Base-by-base conservation (phyloP, 1,140 invertebrate species). In the Chrysomallon squamiferum region DNA sequence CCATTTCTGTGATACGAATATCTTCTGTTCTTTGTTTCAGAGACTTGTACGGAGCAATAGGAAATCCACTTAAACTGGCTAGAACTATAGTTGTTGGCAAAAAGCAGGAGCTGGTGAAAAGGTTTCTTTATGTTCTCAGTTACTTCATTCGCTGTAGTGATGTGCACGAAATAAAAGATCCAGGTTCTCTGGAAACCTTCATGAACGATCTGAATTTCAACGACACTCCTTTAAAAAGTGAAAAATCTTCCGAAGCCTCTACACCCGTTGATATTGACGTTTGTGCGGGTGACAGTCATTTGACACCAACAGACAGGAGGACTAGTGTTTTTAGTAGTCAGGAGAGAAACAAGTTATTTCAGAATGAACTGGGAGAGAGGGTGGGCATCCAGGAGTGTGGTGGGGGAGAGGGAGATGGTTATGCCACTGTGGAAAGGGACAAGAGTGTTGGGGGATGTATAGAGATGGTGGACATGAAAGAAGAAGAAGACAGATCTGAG, bases 111-210 rank as follows among this genome's bases (percentile, higher is more conserved):
- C 88, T 92, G 68, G 84, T 87, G 18, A 86, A 88, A 22, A 87
- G 91, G 54, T 77, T 87, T 43, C 69, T 88, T n/a, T 82, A 80
- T 59, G 70, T 88, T 18, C 83, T 95, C 3, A 93, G 92, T 0
- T 96, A 95, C 77, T 95, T 96, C 76, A 90, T 96, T 57, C 87
- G 92, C 27, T 93, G 91, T 82, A 89, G 89, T 74, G 90, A 92
- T 68, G 88, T 93, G 33, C 87, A 87, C 65, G 81, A 86, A 64
- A 87, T 81, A 60, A 60, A 75, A 3, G 75, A 78, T 25, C 30
- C 56, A 18, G 68, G 72, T 20, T 66, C 64, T 20, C 66, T 82
- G 43, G 62, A 69, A 38, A 65, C 68, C 5, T 69, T 72, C 47
- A 49, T 82, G 18, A 72, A 77, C 22, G 76, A 73, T 29, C 41